Conservation (phyloP, 2,888 invertebrate genomes). For the Mechanitis mazaeus region DNA sequence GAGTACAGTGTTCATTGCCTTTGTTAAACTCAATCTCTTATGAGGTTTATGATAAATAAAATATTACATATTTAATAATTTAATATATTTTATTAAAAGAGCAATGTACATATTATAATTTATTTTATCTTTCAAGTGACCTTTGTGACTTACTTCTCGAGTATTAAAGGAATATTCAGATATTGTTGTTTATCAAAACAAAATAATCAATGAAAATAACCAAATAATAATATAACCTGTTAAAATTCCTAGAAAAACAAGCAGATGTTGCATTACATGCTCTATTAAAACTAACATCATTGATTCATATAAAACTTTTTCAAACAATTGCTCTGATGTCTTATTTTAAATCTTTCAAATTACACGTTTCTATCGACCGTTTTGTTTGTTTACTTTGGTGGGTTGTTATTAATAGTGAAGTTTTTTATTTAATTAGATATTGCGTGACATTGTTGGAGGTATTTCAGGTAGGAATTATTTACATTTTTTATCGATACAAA, state of each 20-base stretch:
- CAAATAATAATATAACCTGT: slow-evolving; percentile 9
- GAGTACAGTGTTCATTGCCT: slow-evolving; percentile 18
- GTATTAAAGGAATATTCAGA: too few species aligned
- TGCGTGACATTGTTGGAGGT: slow-evolving; percentile 50
- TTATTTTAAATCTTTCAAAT: slow-evolving; percentile 57
- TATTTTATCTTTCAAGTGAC: too few species aligned
- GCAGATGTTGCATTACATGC: slow-evolving; percentile 52
- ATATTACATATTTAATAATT: too few species aligned
- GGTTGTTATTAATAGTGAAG: slow-evolving; percentile 13
- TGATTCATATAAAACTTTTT: slow-evolving; percentile 57
- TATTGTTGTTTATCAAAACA: too few species aligned
- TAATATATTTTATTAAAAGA: too few species aligned
- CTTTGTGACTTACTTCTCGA: too few species aligned
- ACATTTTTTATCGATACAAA: slow-evolving; percentile 59
- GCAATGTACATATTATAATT: too few species aligned
- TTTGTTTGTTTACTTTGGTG: slow-evolving; percentile 29
- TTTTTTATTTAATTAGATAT: slow-evolving; percentile 33
- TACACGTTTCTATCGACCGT: slow-evolving; percentile 49
- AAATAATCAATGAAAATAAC: too few species aligned
- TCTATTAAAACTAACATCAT: slow-evolving; percentile 68
- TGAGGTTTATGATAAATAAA: too few species aligned
- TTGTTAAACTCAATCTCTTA: not conserved
- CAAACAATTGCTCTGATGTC: slow-evolving; percentile 64
- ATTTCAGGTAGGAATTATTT: slow-evolving; percentile 51
- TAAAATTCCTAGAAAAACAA: slow-evolving; percentile 24